Conservation (phyloP, 2,888 invertebrate species). For the Polyommatus iphigenia region DNA sequence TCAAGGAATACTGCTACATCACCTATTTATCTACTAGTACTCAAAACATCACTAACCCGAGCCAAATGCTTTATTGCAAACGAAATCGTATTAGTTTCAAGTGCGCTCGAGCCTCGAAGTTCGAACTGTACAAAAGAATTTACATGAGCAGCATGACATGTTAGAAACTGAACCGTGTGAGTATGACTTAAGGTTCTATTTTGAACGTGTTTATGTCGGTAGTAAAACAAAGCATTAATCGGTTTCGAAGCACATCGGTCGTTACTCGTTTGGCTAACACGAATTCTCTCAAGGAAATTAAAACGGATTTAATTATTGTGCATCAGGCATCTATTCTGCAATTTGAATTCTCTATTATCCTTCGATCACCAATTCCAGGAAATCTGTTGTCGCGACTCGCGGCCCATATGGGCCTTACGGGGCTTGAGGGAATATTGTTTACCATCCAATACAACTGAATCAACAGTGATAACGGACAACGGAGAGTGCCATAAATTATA, state of each 20-base stretch:
- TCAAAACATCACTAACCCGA: not conserved
- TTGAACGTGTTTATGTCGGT: not conserved
- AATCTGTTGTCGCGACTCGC: no score
- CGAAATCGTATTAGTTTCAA: slow-evolving; percentile 1
- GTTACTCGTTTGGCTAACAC: not conserved
- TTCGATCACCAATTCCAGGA: no score
- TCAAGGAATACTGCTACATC: not conserved
- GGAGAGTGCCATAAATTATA: no score
- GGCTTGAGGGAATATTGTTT: no score
- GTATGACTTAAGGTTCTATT: not conserved
- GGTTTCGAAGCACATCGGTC: slow-evolving; percentile 8
- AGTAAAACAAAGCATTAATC: not conserved
- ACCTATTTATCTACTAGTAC: not conserved
- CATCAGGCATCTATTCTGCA: not conserved
- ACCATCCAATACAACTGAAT: no score
- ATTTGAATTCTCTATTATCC: not conserved
- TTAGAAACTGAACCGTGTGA: not conserved
- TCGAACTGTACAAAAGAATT: not conserved
- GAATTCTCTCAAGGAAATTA: slow-evolving; percentile 4
- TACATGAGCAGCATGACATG: not conserved
- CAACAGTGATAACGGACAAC: no score
- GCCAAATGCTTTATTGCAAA: not conserved
- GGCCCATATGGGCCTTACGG: no score
- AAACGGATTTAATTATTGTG: not conserved
- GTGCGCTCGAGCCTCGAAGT: no score